Base-by-base conservation (phyloP, 2,797 vertebrate species). In the Peromyscus attwateri region DNA sequence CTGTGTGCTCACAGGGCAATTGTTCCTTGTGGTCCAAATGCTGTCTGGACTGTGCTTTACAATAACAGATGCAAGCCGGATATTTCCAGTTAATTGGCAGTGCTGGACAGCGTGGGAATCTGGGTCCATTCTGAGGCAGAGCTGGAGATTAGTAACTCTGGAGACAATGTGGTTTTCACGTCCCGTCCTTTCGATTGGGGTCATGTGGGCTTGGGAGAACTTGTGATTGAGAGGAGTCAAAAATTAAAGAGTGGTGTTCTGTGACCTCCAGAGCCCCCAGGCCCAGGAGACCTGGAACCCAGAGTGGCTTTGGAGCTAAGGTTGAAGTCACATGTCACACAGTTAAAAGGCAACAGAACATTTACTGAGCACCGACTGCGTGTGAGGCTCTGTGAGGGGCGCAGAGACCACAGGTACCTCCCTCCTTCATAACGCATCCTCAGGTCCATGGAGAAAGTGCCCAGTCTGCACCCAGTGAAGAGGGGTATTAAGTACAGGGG, bases 11-110 rank as follows among this genome's bases (percentile, higher is more conserved):
- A 68, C 16, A 64, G 84, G 82, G 83, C 71, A 77, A 85, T 70
- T 94, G 80, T 97, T 55, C 40, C 57, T 68, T 46, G 83, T 70
- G 66, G 89, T 89, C 87, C 89, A 94, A 93, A 19, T 29, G 43
- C 84, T 91, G 79, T 91, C 91, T 97, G 92, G 84, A 68, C 76
- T 84, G 71, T 19, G 57, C 68, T 77, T 92, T 98, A 43, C 83
- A 46, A 88, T 57, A 96, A 93, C 87, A 94, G 89, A 87, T 70
- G 9, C 37, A 95, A 96, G 82, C 71, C 92, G 75, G 84, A 90
- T 94, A 80, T 37, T 94, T 95, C 91, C 91, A 93, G 91, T 90
- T 93, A 81, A 70, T 84, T 93, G 89, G 93, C 60, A 12, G 7
- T n/a, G 89, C 55, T n/a, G 6, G 91, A 71, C 27, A 25, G 87